These are phyloP conservation scores for Aphelinus certus DNA, from an alignment of 1,140 invertebrate species.

Conservation along the genomic window DNA sequence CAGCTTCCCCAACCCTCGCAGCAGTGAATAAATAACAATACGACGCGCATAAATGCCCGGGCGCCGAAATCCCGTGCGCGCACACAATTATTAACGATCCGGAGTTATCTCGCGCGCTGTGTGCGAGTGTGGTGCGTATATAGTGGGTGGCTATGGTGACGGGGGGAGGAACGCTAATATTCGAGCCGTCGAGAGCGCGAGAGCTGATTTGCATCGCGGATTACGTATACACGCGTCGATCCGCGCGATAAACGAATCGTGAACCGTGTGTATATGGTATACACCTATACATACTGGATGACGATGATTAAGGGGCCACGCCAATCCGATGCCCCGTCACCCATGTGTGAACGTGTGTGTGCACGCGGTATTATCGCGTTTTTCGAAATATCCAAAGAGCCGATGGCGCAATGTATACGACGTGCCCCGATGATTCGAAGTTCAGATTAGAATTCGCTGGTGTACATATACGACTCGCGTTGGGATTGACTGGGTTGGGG, in stretches of 20 bases:
- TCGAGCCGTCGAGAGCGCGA: background rate
- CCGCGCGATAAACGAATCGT: constrained; percentile 29
- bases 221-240: constrained; percentile 25
- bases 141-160: no score
- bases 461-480: no score
- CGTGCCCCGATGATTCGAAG: no score
- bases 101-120: constrained; percentile 3
- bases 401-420: no score
- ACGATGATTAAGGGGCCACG: no score
- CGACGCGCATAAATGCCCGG: constrained; percentile 16
- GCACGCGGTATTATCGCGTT: background rate
- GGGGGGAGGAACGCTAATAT: constrained; percentile 4
- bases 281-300: background rate
- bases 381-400: background rate
- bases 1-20: no score
- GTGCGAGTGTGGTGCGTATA: no score
- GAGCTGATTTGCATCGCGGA: constrained; percentile 25
- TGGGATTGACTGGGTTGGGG: no score
- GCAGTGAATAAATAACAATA: constrained; percentile 4
- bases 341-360: background rate
- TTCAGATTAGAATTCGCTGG: no score
- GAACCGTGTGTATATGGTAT: background rate
- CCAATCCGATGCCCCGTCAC: no score
- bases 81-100: constrained; percentile 33
- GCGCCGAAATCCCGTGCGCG: constrained; percentile 11